Evolutionary conservation across 2,113 vertebrate species (phyloP), one percentile per base, ranked within the genome.

Genomic region (Hepsetus odoe): DNA sequence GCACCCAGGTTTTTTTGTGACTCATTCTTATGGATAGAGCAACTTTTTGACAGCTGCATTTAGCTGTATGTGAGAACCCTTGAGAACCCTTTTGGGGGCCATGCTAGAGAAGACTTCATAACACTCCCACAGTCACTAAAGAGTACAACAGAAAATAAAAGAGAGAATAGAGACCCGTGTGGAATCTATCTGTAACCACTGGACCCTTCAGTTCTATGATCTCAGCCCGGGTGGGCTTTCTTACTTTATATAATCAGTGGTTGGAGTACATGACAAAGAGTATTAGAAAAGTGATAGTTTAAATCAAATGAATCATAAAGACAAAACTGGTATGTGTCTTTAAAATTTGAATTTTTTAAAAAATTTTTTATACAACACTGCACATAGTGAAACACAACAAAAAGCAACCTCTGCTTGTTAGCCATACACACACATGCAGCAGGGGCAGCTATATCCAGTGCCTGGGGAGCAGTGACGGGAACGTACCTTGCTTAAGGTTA

Each of bases 41-140:
- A 55, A 30, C 26, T 56, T 56, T 22, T 40, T 76, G 80, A 81
- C 73, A 76, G 72, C 79, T 71, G 67, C 76, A 76, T 81, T 81
- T 76, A 74, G 79, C 58, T 49, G 65, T n/a, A n/a, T n/a, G n/a
- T 35, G 42, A 69, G 56, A 58, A 44, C 67, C 66, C 40, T 55
- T 22, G 51, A 42, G 61, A 38, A 56, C 42, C 68, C 67, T 67
- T 76, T 71, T 71, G 72, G 51, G 38, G 66, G 68, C 56, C 7
- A 6, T 20, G 76, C 40, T 38, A 24, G 33, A 71, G 73, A 66
- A 61, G 67, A 81, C 33, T 65, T 76, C 73, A 81, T 51, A 81
- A 44, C 46, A 62, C 79, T 58, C 49, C 51, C 56, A 72, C 53
- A 51, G 12, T 72, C 9, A 38, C 46, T 2, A 38, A 51, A 40